phyloP scores from a whole-genome alignment of 2,113 vertebrate species.

The Eudyptes chrysolophus region DNA sequence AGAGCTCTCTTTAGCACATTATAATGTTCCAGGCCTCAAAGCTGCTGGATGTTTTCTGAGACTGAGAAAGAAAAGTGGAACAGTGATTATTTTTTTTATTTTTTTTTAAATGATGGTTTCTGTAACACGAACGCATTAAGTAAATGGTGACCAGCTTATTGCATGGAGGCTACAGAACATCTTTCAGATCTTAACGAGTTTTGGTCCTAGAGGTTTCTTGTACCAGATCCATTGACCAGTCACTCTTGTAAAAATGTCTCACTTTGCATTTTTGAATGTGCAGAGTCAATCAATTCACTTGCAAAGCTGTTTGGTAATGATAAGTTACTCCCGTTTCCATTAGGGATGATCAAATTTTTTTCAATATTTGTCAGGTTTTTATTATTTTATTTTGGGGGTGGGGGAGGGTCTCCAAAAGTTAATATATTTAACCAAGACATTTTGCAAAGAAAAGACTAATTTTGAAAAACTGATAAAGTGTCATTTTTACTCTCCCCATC shows the following conservation, averaged over 20 bases:
- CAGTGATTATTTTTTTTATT: background rate
- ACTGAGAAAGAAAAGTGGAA: background rate
- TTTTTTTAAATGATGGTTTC: background rate
- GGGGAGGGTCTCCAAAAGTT: background rate
- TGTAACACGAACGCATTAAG: background rate
- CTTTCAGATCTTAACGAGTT: background rate
- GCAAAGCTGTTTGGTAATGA: background rate
- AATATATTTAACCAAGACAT: background rate
- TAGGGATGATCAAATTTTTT: background rate
- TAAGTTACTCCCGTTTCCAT: background rate
- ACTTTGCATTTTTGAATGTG: background rate
- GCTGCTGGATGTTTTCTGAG: background rate
- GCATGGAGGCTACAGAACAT: background rate
- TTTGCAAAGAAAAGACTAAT: background rate
- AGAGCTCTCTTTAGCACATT: background rate
- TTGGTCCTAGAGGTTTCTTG: background rate
- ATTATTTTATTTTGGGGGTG: background rate
- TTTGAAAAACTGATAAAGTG: background rate
- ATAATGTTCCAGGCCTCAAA: background rate
- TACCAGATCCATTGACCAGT: background rate
- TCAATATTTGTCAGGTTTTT: background rate
- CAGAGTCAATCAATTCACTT: background rate
- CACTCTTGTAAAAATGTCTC: background rate
- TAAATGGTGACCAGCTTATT: background rate
- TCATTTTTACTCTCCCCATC: background rate